Evolutionary conservation across 1,140 invertebrate species (phyloP), one percentile per base, ranked within the genome.

Genomic region (Cherax destructor): DNA sequence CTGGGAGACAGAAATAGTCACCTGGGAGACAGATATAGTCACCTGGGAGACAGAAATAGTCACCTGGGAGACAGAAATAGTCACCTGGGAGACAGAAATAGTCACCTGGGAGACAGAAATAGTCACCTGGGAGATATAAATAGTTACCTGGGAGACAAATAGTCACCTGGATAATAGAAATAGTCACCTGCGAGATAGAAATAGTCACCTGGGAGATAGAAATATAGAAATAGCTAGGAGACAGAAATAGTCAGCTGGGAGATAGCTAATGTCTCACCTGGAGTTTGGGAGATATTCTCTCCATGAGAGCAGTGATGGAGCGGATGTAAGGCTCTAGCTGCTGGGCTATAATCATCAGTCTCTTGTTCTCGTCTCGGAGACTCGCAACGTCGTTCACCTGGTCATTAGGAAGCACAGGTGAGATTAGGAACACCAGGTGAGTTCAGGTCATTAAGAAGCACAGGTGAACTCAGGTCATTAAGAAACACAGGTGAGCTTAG

Each of bases 361-460:
- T 96, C 93, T 96, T 96, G 91, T 96, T 95, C 94, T 97, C 96
- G 88, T 95, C 96, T 76, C 95, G 95, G 86, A 97, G 93, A 30
- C 95, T 95, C 74, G 96, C 94, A 52, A 97, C 96, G 93, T 97
- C 96, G 86, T 96, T 96, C 94, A 96, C 96, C 95, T 97, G 76
- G 30, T 13, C 21, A 10, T 10, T 21, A 78, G 47, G 6, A 50
- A 18, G 9, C 6, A 18, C 47, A 79, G 77, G 47, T 79, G 4
- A 79, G 21, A 6, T 13, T 6, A 11, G 5, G 11, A 18, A 24
- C 11, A 77, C n/a, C 47, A 77, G 30, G 76, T 77, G 4, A 30
- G 21, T 24, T 3, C 30, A 77, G 76, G 30, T 65, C 61, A 65
- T 18, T 16, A 4, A 65, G 52, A 56, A 6, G 52, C 18, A 65